Evolutionary conservation across 2,888 invertebrate species (phyloP).

Genomic region (Liopterus haemorrhoidalis): DNA sequence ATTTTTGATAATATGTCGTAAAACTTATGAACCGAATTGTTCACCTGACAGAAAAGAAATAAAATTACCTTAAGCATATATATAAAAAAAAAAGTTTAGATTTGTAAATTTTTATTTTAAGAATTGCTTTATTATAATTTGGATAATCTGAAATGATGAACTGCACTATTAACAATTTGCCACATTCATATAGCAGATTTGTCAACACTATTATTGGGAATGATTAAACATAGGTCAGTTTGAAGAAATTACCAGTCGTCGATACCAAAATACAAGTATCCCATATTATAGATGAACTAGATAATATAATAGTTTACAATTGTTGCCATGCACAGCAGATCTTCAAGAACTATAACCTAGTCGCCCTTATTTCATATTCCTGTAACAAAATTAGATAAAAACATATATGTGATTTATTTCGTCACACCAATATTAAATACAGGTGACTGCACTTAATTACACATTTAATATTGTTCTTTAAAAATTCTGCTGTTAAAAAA

Average conservation of each 20-base stretch:
- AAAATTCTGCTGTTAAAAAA: too few relatives aligned
- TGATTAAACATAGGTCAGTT: constrained; percentile 13
- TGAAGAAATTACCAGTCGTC: not conserved
- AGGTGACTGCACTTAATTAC: too few relatives aligned
- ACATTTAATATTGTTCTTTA: too few relatives aligned
- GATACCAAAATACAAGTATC: constrained; percentile 1
- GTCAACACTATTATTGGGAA: constrained; percentile 18
- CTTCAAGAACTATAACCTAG: constrained; percentile 1
- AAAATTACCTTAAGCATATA: too few relatives aligned
- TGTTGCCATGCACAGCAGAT: constrained; percentile 10
- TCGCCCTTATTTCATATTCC: too few relatives aligned
- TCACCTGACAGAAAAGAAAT: too few relatives aligned
- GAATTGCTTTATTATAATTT: constrained; percentile 19
- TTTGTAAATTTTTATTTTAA: constrained; percentile 21
- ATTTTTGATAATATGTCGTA: too few relatives aligned
- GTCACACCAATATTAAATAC: too few relatives aligned
- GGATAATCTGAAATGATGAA: constrained; percentile 16
- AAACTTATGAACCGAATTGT: too few relatives aligned
- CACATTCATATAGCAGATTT: constrained; percentile 17
- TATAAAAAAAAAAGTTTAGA: too few relatives aligned
- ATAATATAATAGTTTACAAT: constrained; percentile 1
- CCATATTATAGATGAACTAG: not conserved
- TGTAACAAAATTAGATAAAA: too few relatives aligned
- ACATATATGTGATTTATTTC: too few relatives aligned
- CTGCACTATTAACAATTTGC: constrained; percentile 12